phyloP scores from a whole-genome alignment of 2,797 vertebrate genomes.

The Xenentodon cancila region DNA sequence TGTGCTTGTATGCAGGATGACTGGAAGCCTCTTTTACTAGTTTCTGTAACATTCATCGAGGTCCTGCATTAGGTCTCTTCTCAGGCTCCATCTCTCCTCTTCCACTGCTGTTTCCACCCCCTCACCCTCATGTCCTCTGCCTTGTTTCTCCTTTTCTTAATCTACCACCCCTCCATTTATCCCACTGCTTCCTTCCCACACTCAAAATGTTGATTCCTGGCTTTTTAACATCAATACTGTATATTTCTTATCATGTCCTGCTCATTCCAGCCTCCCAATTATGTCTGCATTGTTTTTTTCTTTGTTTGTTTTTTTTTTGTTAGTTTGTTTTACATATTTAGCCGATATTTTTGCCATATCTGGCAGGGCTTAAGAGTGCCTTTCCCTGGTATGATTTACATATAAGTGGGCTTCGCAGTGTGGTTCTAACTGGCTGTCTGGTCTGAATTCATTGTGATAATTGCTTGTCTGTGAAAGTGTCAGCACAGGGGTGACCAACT shows the following conservation, averaged over 20 bases:
- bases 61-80: conserved; percentile 37
- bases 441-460: conserved; percentile 63
- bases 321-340: not conserved
- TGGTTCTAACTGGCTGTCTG: conserved; percentile 62
- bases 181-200: conserved; percentile 32
- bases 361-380: conserved; percentile 30
- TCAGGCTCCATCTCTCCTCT: conserved; percentile 25
- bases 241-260: conserved; percentile 14
- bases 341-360: conserved; percentile 22
- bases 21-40: conserved; percentile 40
- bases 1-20: conserved; percentile 34
- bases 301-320: conserved; percentile 11
- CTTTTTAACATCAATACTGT: conserved; percentile 17
- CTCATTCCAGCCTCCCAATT: conserved; percentile 32
- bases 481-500: conserved; percentile 31
- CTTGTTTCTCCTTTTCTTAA: conserved; percentile 41
- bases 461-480: conserved; percentile 60
- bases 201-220: conserved; percentile 36
- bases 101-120: conserved; percentile 41
- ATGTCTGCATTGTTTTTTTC: conserved; percentile 28
- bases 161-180: conserved; percentile 19
- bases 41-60: conserved; percentile 56
- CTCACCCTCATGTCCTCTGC: conserved; percentile 48
- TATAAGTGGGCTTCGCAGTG: conserved; percentile 39
- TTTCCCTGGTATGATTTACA: conserved; percentile 53